Base-by-base conservation (phyloP, 2,888 invertebrate species). In the Desoria tigrina region DNA sequence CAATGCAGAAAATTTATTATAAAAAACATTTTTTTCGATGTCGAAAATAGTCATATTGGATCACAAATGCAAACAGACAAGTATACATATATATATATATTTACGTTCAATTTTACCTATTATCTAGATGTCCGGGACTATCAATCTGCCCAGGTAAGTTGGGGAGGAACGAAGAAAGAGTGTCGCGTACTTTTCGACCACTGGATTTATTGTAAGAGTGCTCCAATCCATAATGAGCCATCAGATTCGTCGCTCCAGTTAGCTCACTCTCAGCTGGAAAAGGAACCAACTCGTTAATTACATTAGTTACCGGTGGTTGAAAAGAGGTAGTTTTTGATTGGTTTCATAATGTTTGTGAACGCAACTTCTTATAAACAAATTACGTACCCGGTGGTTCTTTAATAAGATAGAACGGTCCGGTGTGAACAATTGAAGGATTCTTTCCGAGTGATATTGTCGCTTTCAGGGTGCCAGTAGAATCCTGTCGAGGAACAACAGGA, bases 121-220 rank as follows among this genome's bases (percentile, higher is more conserved):
- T 92, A 84, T 81, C 86, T 73, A 82, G 82, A 74, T 82, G 81
- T 39, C 92, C 95, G 69, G 95, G 94, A 28, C 92, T 90, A 82
- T 97, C 97, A 74, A 96, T 89, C 73, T 94, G 93, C 23, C 97
- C 96, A 59, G 97, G 97, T 63, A 97, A 84, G 80, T 92, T 93
- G 23, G 96, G 96, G 71, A 97, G 84, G 81, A 97, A 97, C 16
- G 96, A 94, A 45, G 95, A 94, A 66, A 97, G 82, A 64, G 94
- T 94, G 81, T 97, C 96, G 80, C 95, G 92, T 18, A 94, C 85
- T 82, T 95, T 95, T 79, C 95, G 94, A 60, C 94, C 95, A 83
- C 93, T 95, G 83, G 96, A 96, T 85, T 95, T 97, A 82, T 92
- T 95, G 81, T 96, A 94, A 23, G 96, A 94, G 83, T 97, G 95